Evolutionary conservation across 2,797 vertebrate genomes (phyloP).

Genomic region (Spheniscus humboldti): DNA sequence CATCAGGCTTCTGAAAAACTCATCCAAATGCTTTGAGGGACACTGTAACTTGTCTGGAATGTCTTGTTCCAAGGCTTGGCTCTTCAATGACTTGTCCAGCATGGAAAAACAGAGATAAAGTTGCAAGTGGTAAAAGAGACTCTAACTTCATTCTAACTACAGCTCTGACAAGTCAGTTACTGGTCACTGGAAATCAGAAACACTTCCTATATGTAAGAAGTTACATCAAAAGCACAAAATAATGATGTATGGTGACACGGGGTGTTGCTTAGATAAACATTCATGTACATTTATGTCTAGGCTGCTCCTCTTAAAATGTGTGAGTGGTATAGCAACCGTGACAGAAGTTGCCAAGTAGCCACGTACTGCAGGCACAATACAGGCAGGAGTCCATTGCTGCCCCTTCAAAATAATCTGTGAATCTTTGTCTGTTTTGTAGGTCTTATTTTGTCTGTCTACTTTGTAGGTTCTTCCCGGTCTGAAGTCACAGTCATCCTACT

Average conservation of each 20-base stretch:
- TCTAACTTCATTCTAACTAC: neutral
- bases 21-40: neutral
- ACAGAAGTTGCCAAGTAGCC: neutral
- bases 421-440: neutral
- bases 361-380: rapidly evolving
- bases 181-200: neutral
- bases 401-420: neutral
- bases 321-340: neutral
- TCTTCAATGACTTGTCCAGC: neutral
- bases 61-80: neutral
- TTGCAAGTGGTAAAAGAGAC: neutral
- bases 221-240: neutral
- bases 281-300: neutral
- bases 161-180: neutral
- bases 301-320: neutral
- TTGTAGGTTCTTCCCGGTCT: neutral
- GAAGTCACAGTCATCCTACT: neutral
- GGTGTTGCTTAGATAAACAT: neutral
- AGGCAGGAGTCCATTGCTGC: neutral
- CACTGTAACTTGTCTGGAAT: neutral
- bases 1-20: neutral
- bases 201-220: neutral
- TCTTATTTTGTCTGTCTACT: neutral
- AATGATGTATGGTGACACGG: neutral
- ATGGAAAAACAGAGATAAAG: neutral